Base-by-base conservation (phyloP, 2,113 vertebrate genomes). In the Scortum barcoo region DNA sequence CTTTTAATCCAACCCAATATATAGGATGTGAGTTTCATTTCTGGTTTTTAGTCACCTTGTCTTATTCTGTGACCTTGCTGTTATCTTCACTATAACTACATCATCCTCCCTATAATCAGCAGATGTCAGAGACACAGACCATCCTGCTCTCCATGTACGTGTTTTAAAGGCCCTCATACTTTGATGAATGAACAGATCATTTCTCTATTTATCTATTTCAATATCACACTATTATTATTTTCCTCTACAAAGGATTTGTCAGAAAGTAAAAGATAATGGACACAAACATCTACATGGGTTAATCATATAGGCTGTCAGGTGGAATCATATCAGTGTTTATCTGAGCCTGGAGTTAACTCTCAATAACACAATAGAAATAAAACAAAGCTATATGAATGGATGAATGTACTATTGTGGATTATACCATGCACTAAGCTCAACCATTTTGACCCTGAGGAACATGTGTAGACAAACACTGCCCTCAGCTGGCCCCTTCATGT, bases 391-490 rank as follows among this genome's bases (percentile, higher is more conserved):
- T 14, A 72, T 24, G 20, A 72, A 53, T 42, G 8, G 33, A 51
- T 24, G 28, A 36, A 20, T 20, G 22, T 50, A 53, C 17, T n/a
- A 24, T 33, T 57, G 36, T 53, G 9, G 9, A 46, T 54, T 9
- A 14, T 13, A 42, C 24, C 0, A 0, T 67, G 17, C 6, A 16
- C 28, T 68, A 28, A 24, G 7, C 24, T 13, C 4, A 33, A 9
- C 40, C 26, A 7, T 10, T 24, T 44, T 36, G 44, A 17, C 2
- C 19, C 28, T 66, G 40, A 72, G 50, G 17, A 14, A n/a, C 19
- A 62, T 20, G 2, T 40, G 24, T 57, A 17, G 56, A 46, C 57
- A 44, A 82, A 77, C 65, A 68, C 70, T 85, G 82, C 82, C 75
- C 70, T 42, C 82, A n/a, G 53, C 58, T 85, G 82, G 70, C 28